Percentiles rank a stretch among this genome's conserved stretches.
phyloP scores from a whole-genome alignment of 2,113 vertebrate species.

The Talpa occidentalis region DNA sequence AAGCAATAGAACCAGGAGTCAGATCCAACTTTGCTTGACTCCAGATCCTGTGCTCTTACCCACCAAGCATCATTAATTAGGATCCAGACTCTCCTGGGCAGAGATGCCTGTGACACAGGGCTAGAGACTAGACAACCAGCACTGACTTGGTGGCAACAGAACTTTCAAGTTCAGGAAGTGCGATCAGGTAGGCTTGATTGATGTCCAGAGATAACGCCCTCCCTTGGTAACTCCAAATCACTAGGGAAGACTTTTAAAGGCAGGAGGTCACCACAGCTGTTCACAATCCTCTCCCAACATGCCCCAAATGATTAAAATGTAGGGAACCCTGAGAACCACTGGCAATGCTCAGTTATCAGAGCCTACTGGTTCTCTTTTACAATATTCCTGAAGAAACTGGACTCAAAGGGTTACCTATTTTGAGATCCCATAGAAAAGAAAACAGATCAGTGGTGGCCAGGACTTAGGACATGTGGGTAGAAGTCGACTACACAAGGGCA shows the following conservation, averaged over 20 bases:
- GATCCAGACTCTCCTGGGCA: neutral
- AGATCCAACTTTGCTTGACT: neutral
- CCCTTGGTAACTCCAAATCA: neutral
- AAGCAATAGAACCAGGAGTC: neutral
- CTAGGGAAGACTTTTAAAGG: neutral
- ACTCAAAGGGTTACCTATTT: neutral
- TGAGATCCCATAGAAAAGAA: neutral
- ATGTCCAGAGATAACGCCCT: neutral
- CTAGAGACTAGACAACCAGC: neutral
- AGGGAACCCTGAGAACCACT: neutral
- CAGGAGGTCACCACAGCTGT: neutral
- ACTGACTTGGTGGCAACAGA: neutral
- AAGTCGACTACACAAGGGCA: neutral
- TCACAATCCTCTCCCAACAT: neutral
- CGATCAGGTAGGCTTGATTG: neutral
- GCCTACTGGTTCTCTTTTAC: neutral
- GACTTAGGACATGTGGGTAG: neutral
- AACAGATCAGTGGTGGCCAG: neutral
- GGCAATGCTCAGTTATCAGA: neutral
- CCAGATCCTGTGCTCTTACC: neutral
- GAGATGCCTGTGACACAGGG: neutral
- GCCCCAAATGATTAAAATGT: neutral
- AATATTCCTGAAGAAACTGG: neutral
- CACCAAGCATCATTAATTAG: neutral
- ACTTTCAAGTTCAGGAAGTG: neutral